Evolutionary conservation across 2,113 vertebrate genomes (phyloP).

Genomic region (Oceanites oceanicus): DNA sequence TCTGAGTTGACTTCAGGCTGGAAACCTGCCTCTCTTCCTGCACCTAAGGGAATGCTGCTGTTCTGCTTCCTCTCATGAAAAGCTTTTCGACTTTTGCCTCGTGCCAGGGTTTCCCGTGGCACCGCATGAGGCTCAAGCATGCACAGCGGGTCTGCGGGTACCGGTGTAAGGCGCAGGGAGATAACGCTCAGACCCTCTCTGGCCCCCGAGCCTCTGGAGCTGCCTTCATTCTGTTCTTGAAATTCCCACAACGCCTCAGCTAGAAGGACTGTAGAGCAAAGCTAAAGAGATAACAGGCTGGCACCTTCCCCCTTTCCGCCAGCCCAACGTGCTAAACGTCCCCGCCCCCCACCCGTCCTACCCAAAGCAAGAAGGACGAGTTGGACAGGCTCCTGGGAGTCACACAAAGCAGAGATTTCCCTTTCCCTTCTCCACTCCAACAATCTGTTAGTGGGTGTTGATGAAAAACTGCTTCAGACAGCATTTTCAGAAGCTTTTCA

Average conservation of each 20-base stretch:
- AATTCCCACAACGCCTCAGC: too few species aligned
- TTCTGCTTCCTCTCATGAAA: neutral
- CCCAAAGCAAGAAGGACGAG: neutral
- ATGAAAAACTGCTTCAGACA: neutral
- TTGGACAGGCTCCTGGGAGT: neutral
- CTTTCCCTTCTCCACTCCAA: neutral
- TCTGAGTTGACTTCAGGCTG: neutral
- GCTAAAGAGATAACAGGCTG: neutral
- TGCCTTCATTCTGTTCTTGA: neutral
- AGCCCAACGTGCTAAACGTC: neutral
- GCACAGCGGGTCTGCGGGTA: fast-evolving
- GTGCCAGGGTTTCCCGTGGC: neutral
- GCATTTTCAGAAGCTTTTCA: neutral
- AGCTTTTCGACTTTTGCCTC: neutral
- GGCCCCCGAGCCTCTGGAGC: fast-evolving
- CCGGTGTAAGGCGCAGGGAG: too few species aligned
- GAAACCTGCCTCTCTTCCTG: neutral
- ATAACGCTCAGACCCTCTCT: neutral
- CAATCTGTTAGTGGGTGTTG: neutral
- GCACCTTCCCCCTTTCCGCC: neutral
- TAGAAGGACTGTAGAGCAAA: too few species aligned
- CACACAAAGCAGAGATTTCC: neutral
- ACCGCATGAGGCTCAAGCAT: fast-evolving
- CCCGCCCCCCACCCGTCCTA: neutral
- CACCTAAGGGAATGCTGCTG: neutral